A percentile compares a stretch with the other conserved stretches of the same genome.
These are phyloP conservation scores for Azemiops feae DNA, from an alignment of 2,113 vertebrate species.

Conservation along the genomic window DNA sequence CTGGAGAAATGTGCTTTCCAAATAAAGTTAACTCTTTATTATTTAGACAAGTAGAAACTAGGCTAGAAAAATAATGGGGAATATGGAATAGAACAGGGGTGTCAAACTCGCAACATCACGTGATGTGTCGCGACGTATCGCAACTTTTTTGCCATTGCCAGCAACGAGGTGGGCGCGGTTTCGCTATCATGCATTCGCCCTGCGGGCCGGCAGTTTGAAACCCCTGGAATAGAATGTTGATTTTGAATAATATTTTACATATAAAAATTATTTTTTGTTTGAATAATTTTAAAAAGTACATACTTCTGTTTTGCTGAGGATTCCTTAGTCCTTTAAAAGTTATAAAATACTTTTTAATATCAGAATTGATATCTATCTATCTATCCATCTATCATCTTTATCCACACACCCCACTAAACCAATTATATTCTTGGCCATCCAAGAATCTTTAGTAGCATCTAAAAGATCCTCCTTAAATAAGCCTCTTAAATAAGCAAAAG, in stretches of 20 bases:
- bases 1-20: background rate
- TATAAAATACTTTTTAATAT: background rate
- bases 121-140: too few species aligned
- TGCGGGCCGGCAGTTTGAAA: too few species aligned
- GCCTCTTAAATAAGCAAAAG: background rate
- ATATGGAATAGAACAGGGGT: background rate
- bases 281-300: background rate
- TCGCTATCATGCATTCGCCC: too few species aligned
- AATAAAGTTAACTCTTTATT: background rate
- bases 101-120: too few species aligned
- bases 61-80: background rate
- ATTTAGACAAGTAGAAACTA: background rate
- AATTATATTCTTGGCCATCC: background rate
- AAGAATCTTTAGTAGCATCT: background rate
- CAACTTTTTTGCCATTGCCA: too few species aligned
- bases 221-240: background rate
- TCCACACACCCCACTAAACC: background rate
- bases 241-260: background rate
- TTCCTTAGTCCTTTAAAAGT: background rate
- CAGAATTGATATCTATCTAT: background rate
- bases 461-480: background rate
- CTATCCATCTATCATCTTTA: background rate
- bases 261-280: background rate
- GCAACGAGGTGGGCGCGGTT: too few species aligned
- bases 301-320: background rate